Conservation (phyloP, 2,888 invertebrate genomes). For the Cheilosia vernalis region DNA sequence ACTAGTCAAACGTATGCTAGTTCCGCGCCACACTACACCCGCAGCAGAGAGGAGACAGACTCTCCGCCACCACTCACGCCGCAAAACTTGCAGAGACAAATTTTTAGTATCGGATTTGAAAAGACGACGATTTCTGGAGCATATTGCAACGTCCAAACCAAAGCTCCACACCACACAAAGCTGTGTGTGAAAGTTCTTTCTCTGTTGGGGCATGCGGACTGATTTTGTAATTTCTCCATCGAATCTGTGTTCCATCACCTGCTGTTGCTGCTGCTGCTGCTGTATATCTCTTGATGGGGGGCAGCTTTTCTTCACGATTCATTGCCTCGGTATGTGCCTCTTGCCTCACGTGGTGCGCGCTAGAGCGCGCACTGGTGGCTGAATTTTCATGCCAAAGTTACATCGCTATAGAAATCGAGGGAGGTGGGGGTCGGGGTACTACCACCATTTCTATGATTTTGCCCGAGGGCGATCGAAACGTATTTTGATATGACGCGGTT, state of each 20-base stretch:
- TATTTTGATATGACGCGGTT: constrained; percentile 56
- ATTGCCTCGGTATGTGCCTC: constrained; percentile 26
- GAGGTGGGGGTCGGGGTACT: neutral
- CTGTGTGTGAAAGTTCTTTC: constrained; percentile 74
- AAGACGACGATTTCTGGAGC: constrained; percentile 72
- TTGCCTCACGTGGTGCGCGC: constrained; percentile 62
- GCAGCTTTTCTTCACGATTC: constrained; percentile 59
- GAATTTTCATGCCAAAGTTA: constrained; percentile 58
- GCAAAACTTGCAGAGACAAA: constrained; percentile 73
- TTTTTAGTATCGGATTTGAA: constrained; percentile 63
- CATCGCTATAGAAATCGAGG: constrained; percentile 47
- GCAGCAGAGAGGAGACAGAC: constrained; percentile 73
- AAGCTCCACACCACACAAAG: constrained; percentile 62
- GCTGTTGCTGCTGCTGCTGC: constrained; percentile 50
- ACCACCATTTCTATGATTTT: constrained; percentile 66
- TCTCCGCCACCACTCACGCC: constrained; percentile 73
- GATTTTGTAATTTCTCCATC: constrained; percentile 70
- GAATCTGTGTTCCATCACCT: constrained; percentile 57
- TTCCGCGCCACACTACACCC: constrained; percentile 75
- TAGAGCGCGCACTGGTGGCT: constrained; percentile 45
- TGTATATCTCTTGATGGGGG: constrained; percentile 35
- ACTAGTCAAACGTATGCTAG: constrained; percentile 71
- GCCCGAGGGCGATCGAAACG: constrained; percentile 65
- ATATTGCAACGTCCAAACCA: constrained; percentile 63
- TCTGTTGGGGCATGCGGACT: constrained; percentile 73